phyloP scores from a whole-genome alignment of 2,888 invertebrate species.

The Latheticus oryzae region DNA sequence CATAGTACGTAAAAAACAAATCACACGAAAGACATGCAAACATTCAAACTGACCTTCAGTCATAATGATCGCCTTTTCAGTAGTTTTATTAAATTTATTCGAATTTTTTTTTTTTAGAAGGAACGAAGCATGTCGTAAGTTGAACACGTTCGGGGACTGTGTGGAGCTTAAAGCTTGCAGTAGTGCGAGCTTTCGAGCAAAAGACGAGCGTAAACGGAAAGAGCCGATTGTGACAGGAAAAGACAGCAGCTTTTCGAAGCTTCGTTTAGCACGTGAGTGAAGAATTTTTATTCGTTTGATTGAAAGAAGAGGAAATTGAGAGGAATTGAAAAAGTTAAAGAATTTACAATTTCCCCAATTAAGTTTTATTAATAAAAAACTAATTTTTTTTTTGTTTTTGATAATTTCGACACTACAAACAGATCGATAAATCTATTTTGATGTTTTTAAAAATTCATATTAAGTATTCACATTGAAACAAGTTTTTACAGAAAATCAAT shows the following conservation, averaged over 20 bases:
- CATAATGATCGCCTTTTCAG: too few species aligned
- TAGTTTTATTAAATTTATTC: too few species aligned
- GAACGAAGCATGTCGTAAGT: constrained; percentile 20
- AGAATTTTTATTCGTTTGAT: constrained; percentile 5
- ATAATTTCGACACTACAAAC: constrained; percentile 11
- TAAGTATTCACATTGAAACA: too few species aligned
- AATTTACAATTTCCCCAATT: too few species aligned
- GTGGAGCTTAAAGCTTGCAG: constrained; percentile 33
- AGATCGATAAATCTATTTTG: constrained; percentile 29
- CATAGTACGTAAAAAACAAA: constrained; percentile 25
- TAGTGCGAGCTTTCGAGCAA: constrained; percentile 17
- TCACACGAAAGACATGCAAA: constrained; percentile 39
- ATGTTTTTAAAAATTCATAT: constrained; percentile 20
- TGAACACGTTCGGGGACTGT: constrained; percentile 39
- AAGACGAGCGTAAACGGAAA: constrained; percentile 5
- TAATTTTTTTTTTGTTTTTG: background rate
- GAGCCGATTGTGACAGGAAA: constrained; percentile 6
- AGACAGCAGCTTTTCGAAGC: too few species aligned
- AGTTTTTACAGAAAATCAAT: constrained; percentile 4
- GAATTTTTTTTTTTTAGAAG: constrained; percentile 29
- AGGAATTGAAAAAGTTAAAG: too few species aligned
- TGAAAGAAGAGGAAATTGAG: too few species aligned
- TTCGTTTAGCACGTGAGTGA: background rate
- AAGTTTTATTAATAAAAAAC: background rate
- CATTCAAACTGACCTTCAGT: constrained; percentile 46